These are phyloP conservation scores for Epicauta chinensis DNA, from an alignment of 1,140 invertebrate genomes.

Conservation along the genomic window DNA sequence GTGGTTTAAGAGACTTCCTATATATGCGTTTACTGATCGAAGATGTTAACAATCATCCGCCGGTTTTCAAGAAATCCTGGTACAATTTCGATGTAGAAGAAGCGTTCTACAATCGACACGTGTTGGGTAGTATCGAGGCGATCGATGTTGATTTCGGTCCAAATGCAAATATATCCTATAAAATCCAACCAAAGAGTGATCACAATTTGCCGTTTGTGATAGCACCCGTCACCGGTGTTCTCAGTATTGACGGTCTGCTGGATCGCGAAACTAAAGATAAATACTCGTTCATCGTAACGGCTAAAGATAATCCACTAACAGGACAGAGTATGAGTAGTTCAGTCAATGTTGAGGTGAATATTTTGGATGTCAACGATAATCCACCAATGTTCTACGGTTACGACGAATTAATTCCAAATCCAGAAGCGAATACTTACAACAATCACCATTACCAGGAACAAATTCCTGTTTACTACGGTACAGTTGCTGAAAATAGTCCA, in stretches of 20 bases:
- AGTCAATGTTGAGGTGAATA: constrained; percentile 71
- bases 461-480: constrained; percentile 64
- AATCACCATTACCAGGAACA: constrained; percentile 48
- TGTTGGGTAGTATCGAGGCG: constrained; percentile 69
- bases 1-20: constrained; percentile 61
- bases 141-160: constrained; percentile 67
- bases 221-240: constrained; percentile 61
- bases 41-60: constrained; percentile 83
- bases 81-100: constrained; percentile 80
- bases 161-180: constrained; percentile 71
- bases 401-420: constrained; percentile 50
- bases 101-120: constrained; percentile 61
- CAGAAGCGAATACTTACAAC: constrained; percentile 43
- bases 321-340: constrained; percentile 55
- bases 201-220: constrained; percentile 65
- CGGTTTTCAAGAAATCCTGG: constrained; percentile 71
- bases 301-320: constrained; percentile 60
- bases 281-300: constrained; percentile 69
- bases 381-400: constrained; percentile 65
- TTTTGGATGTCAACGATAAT: constrained; percentile 77
- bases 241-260: constrained; percentile 67
- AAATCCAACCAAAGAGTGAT: constrained; percentile 46
- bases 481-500: constrained; percentile 60
- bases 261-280: constrained; percentile 69
- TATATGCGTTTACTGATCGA: constrained; percentile 62